Percentiles rank a stretch among this genome's conserved stretches.
Conservation (phyloP, 2,888 invertebrate species). For the Calameuta pallipes region DNA sequence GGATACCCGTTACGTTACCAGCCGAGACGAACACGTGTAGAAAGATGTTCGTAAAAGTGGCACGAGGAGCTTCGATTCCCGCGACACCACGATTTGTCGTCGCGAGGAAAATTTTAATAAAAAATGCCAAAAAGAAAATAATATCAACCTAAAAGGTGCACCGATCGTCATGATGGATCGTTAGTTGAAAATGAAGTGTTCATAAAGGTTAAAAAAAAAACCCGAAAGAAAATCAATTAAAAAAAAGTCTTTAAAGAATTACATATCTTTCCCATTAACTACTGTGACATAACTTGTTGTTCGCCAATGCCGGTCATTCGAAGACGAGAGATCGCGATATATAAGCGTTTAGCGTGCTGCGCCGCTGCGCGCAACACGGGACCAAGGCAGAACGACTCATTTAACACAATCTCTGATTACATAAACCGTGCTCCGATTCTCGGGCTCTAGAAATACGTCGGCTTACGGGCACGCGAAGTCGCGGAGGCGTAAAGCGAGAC, state of each 20-base stretch:
- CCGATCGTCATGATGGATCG: neutral
- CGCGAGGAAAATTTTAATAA: no score
- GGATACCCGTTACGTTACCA: conserved; percentile 48
- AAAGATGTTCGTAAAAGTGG: neutral
- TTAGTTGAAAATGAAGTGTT: neutral
- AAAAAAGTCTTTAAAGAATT: neutral
- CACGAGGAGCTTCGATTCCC: neutral
- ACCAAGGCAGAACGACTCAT: conserved; percentile 35
- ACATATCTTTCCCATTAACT: neutral
- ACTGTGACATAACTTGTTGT: conserved; percentile 53
- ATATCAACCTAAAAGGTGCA: neutral
- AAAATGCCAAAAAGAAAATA: no score
- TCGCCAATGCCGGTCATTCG: conserved; percentile 27
- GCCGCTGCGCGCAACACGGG: conserved; percentile 13
- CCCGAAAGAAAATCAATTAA: no score
- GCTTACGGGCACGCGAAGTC: conserved; percentile 6
- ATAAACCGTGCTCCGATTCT: conserved; percentile 56
- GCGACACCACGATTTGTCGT: no score
- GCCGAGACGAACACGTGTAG: neutral
- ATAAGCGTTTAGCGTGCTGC: conserved; percentile 3
- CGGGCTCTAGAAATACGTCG: conserved; percentile 29
- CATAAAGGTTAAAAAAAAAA: neutral
- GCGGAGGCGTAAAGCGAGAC: neutral
- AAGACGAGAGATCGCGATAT: conserved; percentile 18
- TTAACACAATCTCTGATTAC: conserved; percentile 57